A percentile compares a stretch with the other conserved stretches of the same genome.
phyloP scores from a whole-genome alignment of 2,888 invertebrate species.

The Rhingia rostrata region DNA sequence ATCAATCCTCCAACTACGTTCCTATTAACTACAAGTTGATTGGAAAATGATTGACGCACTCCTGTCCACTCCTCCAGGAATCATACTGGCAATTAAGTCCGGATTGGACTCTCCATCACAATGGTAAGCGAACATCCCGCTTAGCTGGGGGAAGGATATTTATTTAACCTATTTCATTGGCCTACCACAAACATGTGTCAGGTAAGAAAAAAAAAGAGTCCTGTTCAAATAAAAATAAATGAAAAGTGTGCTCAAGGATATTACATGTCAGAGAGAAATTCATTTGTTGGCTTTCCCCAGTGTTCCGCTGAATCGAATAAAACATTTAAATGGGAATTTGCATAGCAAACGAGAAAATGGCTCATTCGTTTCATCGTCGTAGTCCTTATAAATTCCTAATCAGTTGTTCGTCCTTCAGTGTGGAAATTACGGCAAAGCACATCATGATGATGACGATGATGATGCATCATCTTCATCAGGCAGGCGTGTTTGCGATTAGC shows the following conservation, averaged over 20 bases:
- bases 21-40: too few species aligned
- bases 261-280: not conserved
- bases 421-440: not conserved
- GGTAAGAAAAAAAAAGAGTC: not conserved
- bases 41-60: too few species aligned
- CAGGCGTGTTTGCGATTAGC: slow-evolving; percentile 4
- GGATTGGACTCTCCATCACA: too few species aligned
- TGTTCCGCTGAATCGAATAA: not conserved
- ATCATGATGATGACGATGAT: not conserved
- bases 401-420: not conserved
- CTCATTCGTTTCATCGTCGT: slow-evolving; percentile 1
- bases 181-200: not conserved
- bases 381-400: slow-evolving; percentile 30
- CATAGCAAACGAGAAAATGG: slow-evolving; percentile 29
- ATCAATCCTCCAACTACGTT: too few species aligned
- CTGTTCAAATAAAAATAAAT: not conserved
- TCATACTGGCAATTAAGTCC: too few species aligned
- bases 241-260: not conserved
- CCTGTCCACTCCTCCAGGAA: too few species aligned
- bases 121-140: too few species aligned
- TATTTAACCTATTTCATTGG: too few species aligned
- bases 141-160: too few species aligned
- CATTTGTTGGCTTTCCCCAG: not conserved
- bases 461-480: slow-evolving; percentile 11
- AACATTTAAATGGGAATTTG: slow-evolving; percentile 9